Evolutionary conservation across 2,797 vertebrate species (phyloP).

Genomic region (Labeo calbasu): DNA sequence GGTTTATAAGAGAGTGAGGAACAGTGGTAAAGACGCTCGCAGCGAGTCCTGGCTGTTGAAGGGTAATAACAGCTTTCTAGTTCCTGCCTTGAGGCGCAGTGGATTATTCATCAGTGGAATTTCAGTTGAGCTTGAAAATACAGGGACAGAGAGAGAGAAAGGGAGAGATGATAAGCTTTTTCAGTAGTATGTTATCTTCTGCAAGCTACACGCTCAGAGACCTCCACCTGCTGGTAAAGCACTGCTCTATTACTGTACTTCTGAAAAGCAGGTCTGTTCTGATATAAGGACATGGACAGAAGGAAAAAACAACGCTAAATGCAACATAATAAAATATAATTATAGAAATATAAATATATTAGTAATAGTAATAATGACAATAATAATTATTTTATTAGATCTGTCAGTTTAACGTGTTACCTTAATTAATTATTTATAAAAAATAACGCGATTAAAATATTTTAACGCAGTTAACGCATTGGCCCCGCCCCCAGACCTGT

Average conservation of each 20-base stretch:
- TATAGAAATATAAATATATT: background rate
- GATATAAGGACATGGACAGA: background rate
- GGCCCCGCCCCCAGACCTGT: too few relatives aligned
- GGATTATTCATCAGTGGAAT: constrained; percentile 53
- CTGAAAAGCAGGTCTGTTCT: background rate
- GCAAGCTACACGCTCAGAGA: constrained; percentile 56
- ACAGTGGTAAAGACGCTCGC: constrained; percentile 20
- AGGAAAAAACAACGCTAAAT: background rate
- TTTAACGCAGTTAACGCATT: too few relatives aligned
- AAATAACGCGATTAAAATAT: too few relatives aligned
- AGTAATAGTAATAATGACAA: background rate
- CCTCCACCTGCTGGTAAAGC: constrained; percentile 57
- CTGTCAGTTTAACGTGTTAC: too few relatives aligned
- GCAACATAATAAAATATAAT: background rate
- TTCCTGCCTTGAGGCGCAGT: constrained; percentile 32
- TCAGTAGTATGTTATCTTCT: constrained; percentile 53
- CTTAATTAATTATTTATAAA: too few relatives aligned
- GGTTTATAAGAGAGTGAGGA: constrained; percentile 30
- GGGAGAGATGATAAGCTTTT: constrained; percentile 28
- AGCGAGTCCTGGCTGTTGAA: constrained; percentile 5
- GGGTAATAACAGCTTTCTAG: constrained; percentile 36
- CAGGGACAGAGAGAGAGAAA: constrained; percentile 25
- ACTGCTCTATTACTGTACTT: constrained; percentile 30
- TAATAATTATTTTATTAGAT: background rate
- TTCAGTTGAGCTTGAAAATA: constrained; percentile 24